phyloP scores from a whole-genome alignment of 2,797 vertebrate genomes.

The Muraenolepis orangiensis region DNA sequence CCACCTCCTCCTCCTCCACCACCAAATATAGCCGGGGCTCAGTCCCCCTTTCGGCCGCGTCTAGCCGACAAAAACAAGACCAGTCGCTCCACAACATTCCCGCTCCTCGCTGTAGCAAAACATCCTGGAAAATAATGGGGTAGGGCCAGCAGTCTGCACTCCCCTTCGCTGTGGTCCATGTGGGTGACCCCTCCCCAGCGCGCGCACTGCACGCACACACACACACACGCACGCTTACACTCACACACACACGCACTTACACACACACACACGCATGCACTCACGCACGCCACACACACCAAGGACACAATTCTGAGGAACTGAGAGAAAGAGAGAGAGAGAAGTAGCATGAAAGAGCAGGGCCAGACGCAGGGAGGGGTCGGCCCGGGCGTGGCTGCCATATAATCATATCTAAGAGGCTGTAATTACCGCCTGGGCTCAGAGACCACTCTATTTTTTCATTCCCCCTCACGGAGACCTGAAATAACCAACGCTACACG shows the following conservation, averaged over 20 bases:
- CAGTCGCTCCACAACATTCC: conserved; percentile 31
- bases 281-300: conserved; percentile 22
- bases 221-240: no score
- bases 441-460: conserved; percentile 60
- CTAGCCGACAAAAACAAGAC: conserved; percentile 37
- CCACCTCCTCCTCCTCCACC: background rate
- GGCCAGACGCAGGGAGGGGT: conserved; percentile 62
- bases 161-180: conserved; percentile 43
- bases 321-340: conserved; percentile 34
- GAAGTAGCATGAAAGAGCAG: conserved; percentile 47
- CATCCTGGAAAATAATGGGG: conserved; percentile 56
- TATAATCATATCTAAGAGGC: conserved; percentile 78
- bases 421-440: conserved; percentile 76
- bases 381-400: conserved; percentile 70
- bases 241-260: no score
- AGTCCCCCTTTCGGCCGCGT: background rate
- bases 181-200: conserved; percentile 14
- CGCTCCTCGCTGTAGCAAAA: conserved; percentile 38
- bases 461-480: conserved; percentile 42
- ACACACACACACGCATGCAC: background rate
- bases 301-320: conserved; percentile 44
- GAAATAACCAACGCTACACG: conserved; percentile 47
- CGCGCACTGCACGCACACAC: background rate
- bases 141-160: conserved; percentile 45
- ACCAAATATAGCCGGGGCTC: background rate